Evolutionary conservation across 2,113 vertebrate genomes (phyloP).

Genomic region (Gymnorhina tibicen): DNA sequence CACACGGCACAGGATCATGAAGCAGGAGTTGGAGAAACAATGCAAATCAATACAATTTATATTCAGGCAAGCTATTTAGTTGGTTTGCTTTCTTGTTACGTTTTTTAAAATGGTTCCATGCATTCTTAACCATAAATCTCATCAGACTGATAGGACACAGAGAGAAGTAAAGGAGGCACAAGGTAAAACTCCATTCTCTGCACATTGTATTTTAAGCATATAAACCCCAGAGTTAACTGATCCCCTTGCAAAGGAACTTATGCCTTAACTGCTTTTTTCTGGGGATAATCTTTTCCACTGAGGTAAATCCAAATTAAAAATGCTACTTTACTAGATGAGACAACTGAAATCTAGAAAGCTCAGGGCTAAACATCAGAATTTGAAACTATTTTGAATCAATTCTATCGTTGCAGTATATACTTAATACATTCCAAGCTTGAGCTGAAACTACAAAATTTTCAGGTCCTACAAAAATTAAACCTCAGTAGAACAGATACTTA

Average conservation of each 20-base stretch:
- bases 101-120: neutral
- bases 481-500: neutral
- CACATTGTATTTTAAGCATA: neutral
- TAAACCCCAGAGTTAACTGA: neutral
- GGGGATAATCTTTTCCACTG: neutral
- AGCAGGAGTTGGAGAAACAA: neutral
- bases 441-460: neutral
- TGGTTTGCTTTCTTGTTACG: neutral
- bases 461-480: neutral
- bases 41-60: neutral
- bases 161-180: neutral
- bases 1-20: fast-evolving
- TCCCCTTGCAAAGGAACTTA: neutral
- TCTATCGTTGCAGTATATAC: neutral
- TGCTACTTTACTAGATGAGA: neutral
- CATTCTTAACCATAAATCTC: neutral
- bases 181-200: neutral
- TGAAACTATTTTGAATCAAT: neutral
- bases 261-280: neutral
- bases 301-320: neutral
- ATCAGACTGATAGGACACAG: neutral
- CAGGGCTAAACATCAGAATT: neutral
- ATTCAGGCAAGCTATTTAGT: neutral
- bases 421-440: neutral
- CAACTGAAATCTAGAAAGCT: neutral